Conservation (phyloP, 2,113 vertebrate species). For the Sterna hirundo region DNA sequence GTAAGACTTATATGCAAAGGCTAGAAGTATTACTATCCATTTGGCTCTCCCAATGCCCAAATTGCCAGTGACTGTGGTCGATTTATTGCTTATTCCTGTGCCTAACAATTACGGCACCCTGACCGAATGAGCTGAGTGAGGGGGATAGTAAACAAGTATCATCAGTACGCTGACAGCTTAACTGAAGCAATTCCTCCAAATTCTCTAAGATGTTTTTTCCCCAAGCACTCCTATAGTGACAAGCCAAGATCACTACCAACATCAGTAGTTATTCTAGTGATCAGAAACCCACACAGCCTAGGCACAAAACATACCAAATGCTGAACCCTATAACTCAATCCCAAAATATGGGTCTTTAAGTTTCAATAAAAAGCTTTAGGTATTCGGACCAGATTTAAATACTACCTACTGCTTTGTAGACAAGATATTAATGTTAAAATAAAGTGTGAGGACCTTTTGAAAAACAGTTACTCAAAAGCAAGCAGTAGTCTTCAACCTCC, state of each 20-base stretch:
- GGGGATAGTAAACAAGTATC: background rate
- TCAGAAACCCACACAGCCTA: background rate
- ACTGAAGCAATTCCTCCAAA: background rate
- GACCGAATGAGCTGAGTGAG: background rate
- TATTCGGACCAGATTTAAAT: background rate
- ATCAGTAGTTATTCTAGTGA: background rate
- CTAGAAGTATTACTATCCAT: background rate
- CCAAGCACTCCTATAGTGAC: background rate
- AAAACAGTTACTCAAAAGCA: background rate
- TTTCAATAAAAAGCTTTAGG: background rate
- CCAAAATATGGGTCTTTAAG: background rate
- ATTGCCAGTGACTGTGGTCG: background rate
- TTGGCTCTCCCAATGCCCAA: background rate
- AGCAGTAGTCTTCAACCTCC: background rate
- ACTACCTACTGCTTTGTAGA: background rate
- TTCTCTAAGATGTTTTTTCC: background rate
- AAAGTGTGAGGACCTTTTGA: background rate
- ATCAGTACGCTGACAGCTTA: background rate
- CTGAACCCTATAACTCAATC: background rate
- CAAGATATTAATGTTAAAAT: background rate
- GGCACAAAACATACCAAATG: background rate
- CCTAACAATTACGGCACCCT: background rate
- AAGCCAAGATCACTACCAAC: background rate
- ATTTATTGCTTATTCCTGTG: background rate
- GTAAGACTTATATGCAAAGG: background rate